phyloP scores from a whole-genome alignment of 2,888 invertebrate genomes.

The Drosophila stalkeri region DNA sequence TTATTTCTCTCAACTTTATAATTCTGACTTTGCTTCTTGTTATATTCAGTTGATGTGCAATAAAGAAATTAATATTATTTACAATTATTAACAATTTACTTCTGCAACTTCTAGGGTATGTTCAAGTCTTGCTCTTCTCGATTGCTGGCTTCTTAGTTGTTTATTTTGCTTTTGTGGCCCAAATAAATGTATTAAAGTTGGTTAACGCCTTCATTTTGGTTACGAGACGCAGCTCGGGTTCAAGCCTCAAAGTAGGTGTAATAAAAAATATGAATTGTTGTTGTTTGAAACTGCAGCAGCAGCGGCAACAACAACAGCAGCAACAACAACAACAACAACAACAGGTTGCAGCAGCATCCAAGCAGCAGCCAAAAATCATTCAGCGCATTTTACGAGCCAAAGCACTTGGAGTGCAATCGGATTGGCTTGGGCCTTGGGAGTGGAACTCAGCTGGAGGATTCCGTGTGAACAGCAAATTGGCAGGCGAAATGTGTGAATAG shows the following conservation, averaged over 20 bases:
- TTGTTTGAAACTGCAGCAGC: slow-evolving; percentile 66
- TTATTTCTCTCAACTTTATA: too few relatives aligned
- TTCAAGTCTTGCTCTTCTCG: neutral
- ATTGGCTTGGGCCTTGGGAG: slow-evolving; percentile 13
- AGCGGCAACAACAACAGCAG: slow-evolving; percentile 11
- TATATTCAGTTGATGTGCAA: too few relatives aligned
- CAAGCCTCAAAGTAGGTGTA: slow-evolving; percentile 68
- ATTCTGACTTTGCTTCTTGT: too few relatives aligned
- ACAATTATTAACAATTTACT: neutral
- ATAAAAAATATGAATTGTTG: slow-evolving; percentile 80
- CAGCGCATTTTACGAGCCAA: slow-evolving; percentile 63
- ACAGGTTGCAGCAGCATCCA: slow-evolving; percentile 36
- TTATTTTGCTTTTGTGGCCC: slow-evolving; percentile 68
- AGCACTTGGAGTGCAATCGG: slow-evolving; percentile 20
- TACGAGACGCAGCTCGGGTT: slow-evolving; percentile 12
- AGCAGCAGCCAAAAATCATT: slow-evolving; percentile 67
- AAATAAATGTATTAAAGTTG: slow-evolving; percentile 83
- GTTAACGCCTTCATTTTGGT: slow-evolving; percentile 78
- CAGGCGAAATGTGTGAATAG: slow-evolving; percentile 18
- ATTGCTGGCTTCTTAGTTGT: slow-evolving; percentile 4
- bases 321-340: slow-evolving; percentile 30
- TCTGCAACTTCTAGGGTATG: slow-evolving; percentile 8
- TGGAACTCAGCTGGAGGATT: slow-evolving; percentile 9
- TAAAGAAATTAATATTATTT: neutral
- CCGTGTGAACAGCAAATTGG: slow-evolving; percentile 32